Conservation (phyloP, 2,113 vertebrate species). For the Leptodactylus fuscus region DNA sequence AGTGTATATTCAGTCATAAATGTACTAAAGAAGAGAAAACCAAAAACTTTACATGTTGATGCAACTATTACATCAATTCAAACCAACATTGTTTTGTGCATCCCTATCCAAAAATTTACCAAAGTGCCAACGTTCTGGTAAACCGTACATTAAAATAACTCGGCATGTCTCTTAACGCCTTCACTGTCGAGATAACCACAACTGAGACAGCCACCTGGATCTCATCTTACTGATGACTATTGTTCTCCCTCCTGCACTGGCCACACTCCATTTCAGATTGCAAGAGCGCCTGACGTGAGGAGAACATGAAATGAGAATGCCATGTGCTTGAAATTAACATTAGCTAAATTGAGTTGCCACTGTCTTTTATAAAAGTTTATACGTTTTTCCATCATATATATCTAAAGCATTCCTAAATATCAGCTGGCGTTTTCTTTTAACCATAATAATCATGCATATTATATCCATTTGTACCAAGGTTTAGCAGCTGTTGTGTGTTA, state of each 20-base stretch:
- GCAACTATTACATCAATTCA: neutral
- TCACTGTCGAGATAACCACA: constrained; percentile 28
- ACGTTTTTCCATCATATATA: constrained; percentile 59
- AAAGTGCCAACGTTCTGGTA: neutral
- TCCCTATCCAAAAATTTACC: neutral
- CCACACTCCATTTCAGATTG: constrained; percentile 48
- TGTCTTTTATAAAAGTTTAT: constrained; percentile 61
- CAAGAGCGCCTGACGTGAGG: constrained; percentile 40
- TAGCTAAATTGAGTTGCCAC: constrained; percentile 57
- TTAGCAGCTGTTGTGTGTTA: constrained; percentile 58
- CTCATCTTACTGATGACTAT: constrained; percentile 41
- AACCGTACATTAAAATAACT: constrained; percentile 31
- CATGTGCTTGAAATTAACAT: constrained; percentile 58
- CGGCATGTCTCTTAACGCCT: constrained; percentile 22
- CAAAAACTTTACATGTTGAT: neutral
- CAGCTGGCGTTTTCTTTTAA: constrained; percentile 59
- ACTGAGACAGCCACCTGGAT: constrained; percentile 42
- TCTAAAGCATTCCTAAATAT: constrained; percentile 59
- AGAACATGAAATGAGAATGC: constrained; percentile 56
- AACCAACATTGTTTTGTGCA: neutral
- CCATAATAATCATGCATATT: constrained; percentile 60
- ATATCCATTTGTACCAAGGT: constrained; percentile 56
- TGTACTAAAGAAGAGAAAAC: too few species aligned
- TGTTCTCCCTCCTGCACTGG: constrained; percentile 39
- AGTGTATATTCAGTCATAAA: neutral